Evolutionary conservation across 1,140 invertebrate genomes (phyloP).

Genomic region (Pseudomyrmex cubaensis): DNA sequence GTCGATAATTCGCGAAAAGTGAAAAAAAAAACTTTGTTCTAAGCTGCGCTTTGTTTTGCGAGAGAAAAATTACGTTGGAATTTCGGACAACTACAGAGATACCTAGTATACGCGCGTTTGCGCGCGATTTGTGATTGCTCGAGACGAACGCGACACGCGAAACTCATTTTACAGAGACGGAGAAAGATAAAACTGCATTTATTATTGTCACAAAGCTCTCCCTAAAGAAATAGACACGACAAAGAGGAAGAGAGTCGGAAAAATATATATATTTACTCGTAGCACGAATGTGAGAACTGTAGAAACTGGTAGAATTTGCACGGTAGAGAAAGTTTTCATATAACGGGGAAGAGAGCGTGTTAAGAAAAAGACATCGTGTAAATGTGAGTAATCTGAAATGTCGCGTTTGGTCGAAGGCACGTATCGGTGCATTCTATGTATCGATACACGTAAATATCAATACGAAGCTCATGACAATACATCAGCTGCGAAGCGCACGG

Average conservation of each 20-base stretch:
- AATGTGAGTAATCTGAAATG: not conserved
- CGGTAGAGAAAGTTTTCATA: not conserved
- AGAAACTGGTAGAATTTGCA: not conserved
- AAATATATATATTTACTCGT: not conserved
- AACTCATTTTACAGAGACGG: not conserved
- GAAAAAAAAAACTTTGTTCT: not conserved
- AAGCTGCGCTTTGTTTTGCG: conserved; percentile 34
- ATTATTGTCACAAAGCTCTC: not conserved
- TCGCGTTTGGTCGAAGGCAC: conserved; percentile 45
- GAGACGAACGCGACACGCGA: conserved; percentile 14
- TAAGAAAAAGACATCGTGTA: not conserved
- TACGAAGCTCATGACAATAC: not conserved
- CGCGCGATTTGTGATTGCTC: not conserved
- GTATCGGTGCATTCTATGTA: not conserved
- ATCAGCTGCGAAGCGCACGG: not conserved
- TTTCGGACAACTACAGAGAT: conserved; percentile 33
- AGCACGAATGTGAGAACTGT: no score
- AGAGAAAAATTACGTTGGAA: conserved; percentile 29
- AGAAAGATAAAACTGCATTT: conserved; percentile 6
- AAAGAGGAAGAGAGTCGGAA: not conserved
- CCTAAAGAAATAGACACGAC: not conserved
- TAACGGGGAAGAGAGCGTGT: no score
- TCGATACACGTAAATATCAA: conserved; percentile 6
- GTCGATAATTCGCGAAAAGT: conserved; percentile 29
- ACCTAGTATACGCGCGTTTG: conserved; percentile 4